Percentiles rank a stretch among this genome's conserved stretches.
Evolutionary conservation across 2,888 invertebrate species (phyloP).

Genomic region (Drosophila sordidapex): DNA sequence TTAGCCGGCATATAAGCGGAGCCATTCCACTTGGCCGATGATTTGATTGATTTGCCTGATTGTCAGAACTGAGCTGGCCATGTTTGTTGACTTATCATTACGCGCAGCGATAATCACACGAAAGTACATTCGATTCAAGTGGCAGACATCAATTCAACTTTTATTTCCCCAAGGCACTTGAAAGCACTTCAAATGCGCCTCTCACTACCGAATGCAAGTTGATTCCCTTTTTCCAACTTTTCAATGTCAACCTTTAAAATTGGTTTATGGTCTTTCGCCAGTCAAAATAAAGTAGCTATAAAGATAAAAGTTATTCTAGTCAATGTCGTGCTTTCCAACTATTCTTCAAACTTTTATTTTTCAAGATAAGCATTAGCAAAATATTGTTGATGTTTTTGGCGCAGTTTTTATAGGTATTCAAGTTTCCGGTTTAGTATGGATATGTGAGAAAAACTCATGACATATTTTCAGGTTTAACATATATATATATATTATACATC

Average conservation of each 20-base stretch:
- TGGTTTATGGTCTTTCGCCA: background rate
- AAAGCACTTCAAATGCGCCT: slow-evolving; percentile 2
- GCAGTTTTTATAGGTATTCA: background rate
- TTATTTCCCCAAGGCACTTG: slow-evolving; percentile 25
- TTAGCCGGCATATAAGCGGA: slow-evolving; percentile 10
- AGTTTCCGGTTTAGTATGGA: background rate
- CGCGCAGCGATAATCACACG: slow-evolving; percentile 15
- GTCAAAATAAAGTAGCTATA: background rate
- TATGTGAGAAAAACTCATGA: background rate
- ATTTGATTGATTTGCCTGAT: slow-evolving; percentile 68
- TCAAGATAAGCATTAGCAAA: background rate
- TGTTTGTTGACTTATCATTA: slow-evolving; percentile 73
- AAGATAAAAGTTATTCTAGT: background rate
- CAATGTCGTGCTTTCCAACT: background rate
- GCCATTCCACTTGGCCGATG: slow-evolving; percentile 24
- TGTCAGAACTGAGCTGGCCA: slow-evolving; percentile 27
- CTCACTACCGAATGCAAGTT: background rate
- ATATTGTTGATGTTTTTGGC: background rate
- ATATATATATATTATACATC: background rate
- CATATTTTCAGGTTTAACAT: too few species aligned
- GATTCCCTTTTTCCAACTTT: background rate
- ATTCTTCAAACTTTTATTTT: background rate
- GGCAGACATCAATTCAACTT: slow-evolving; percentile 27
- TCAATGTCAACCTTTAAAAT: background rate
- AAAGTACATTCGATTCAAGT: slow-evolving; percentile 21